A percentile compares a stretch with the other conserved stretches of the same genome.
Conservation (phyloP, 2,113 vertebrate species). For the Picathartes gymnocephalus region DNA sequence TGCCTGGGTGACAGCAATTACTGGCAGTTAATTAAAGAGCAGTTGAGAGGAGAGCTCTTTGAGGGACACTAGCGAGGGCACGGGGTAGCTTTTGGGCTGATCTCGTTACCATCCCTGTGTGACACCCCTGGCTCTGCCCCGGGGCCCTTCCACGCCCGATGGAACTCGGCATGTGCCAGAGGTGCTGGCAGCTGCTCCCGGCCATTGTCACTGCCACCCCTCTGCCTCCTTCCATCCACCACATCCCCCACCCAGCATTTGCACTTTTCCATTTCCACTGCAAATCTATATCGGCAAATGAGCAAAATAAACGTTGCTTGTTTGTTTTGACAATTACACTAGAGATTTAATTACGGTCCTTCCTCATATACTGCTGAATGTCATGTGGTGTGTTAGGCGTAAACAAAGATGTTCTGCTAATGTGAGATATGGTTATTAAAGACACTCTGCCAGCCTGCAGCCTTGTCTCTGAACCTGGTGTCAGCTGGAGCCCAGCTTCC, state of each 20-base stretch:
- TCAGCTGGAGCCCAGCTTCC: neutral
- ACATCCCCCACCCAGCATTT: accelerated
- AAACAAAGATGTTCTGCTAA: constrained; percentile 41
- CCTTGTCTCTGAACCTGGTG: accelerated
- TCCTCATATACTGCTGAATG: neutral
- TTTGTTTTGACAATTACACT: constrained; percentile 46
- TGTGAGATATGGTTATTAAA: neutral
- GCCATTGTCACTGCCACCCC: accelerated
- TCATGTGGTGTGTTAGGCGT: neutral
- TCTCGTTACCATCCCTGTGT: accelerated
- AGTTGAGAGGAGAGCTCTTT: neutral
- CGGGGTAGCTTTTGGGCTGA: too few relatives aligned
- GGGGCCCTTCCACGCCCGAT: accelerated
- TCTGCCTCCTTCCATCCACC: accelerated
- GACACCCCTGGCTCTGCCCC: neutral
- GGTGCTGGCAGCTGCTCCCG: neutral
- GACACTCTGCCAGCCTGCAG: neutral
- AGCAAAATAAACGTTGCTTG: constrained; percentile 16
- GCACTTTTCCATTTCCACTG: neutral
- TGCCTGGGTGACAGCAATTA: neutral
- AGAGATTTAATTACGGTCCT: neutral
- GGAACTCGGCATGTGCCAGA: accelerated
- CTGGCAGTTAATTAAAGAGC: neutral
- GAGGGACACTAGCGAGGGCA: accelerated
- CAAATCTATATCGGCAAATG: neutral